phyloP scores from a whole-genome alignment of 2,888 invertebrate species.

The Agonopterix arenella region DNA sequence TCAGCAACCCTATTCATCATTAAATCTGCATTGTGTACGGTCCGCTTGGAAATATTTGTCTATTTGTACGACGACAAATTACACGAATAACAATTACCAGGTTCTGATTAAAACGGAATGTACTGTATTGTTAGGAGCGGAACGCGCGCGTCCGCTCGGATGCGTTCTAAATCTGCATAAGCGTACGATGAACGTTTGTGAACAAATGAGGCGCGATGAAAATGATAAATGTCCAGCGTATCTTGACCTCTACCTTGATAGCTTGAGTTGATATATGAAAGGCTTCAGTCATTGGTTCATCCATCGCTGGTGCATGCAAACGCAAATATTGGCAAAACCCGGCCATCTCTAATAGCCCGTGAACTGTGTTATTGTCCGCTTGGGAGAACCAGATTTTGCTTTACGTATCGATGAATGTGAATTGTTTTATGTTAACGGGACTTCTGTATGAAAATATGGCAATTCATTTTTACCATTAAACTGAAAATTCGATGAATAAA shows the following conservation, averaged over 20 bases:
- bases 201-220: constrained; percentile 7
- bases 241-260: constrained; percentile 1
- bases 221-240: not conserved
- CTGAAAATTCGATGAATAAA: not conserved
- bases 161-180: constrained; percentile 8
- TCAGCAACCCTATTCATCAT: not conserved
- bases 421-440: too few species aligned
- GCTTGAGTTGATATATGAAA: not conserved
- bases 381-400: not conserved
- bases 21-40: not conserved
- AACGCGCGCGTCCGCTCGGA: not conserved
- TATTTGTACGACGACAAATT: constrained; percentile 1
- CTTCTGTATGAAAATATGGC: too few species aligned
- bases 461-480: not conserved
- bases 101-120: not conserved
- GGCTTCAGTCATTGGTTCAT: not conserved
- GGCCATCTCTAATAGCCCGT: not conserved
- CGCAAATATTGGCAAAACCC: constrained; percentile 6
- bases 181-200: constrained; percentile 8
- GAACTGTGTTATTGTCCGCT: not conserved
- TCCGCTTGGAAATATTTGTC: not conserved
- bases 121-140: not conserved
- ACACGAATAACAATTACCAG: not conserved
- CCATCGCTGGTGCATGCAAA: constrained; percentile 1
- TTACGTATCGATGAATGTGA: not conserved